phyloP scores from a whole-genome alignment of 2,113 vertebrate genomes.

The Brienomyrus brachyistius region DNA sequence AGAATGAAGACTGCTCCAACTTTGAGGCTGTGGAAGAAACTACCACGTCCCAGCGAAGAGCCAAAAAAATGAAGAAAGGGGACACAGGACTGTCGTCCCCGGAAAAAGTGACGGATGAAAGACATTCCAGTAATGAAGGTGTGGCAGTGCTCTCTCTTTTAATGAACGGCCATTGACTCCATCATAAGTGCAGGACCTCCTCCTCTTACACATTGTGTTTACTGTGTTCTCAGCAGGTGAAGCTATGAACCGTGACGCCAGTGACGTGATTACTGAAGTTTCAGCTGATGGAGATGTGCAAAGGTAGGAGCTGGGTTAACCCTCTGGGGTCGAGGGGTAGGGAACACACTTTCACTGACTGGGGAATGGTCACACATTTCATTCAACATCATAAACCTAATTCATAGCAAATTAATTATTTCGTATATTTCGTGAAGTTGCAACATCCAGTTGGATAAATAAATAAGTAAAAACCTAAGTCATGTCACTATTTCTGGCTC shows the following conservation, averaged over 20 bases:
- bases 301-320: constrained; percentile 32
- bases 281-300: constrained; percentile 23
- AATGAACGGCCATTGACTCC: background rate
- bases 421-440: no score
- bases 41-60: constrained; percentile 50
- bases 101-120: constrained; percentile 27
- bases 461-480: no score
- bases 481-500: no score
- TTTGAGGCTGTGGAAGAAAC: constrained; percentile 22
- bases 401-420: no score
- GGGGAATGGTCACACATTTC: no score
- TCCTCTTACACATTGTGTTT: background rate
- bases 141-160: background rate
- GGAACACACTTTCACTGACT: no score
- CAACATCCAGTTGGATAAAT: no score
- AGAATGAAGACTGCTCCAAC: constrained; percentile 65
- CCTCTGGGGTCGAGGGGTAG: no score
- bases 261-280: constrained; percentile 32
- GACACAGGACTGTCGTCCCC: constrained; percentile 32
- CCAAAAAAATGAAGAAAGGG: constrained; percentile 54
- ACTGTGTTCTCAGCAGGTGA: constrained; percentile 33
- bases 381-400: no score
- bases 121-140: constrained; percentile 9
- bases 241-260: background rate
- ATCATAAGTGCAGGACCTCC: background rate